These are phyloP conservation scores for Raillietiella orientalis DNA, from an alignment of 2,888 invertebrate species.

Conservation along the genomic window DNA sequence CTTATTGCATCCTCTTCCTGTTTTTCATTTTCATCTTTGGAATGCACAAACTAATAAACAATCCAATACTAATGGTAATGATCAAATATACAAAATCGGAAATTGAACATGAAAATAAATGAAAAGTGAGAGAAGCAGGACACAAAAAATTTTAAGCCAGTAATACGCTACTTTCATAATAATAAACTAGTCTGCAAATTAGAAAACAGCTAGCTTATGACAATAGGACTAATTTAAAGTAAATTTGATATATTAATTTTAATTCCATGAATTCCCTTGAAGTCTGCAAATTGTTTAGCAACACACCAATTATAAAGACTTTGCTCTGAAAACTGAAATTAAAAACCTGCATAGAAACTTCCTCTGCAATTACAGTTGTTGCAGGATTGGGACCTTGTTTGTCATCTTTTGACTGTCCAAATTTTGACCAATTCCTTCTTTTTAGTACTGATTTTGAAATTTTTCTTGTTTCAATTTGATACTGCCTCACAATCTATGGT, in stretches of 20 bases:
- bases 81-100: neutral
- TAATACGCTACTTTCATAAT: no score
- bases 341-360: conserved; percentile 51
- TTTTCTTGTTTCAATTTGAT: conserved; percentile 52
- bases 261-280: no score
- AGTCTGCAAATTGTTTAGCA: no score
- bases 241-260: no score
- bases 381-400: conserved; percentile 92
- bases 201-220: no score
- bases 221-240: no score
- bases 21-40: conserved; percentile 56
- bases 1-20: conserved; percentile 50
- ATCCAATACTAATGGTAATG: no score
- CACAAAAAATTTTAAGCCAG: no score
- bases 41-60: conserved; percentile 31
- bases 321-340: neutral
- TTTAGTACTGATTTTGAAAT: conserved; percentile 70
- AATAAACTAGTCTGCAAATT: no score
- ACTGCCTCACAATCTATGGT: conserved; percentile 27
- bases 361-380: conserved; percentile 86
- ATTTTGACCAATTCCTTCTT: conserved; percentile 81
- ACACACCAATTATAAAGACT: no score
- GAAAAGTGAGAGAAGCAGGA: no score
- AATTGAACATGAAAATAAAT: neutral
- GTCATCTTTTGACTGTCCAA: conserved; percentile 62